Evolutionary conservation across 1,140 invertebrate species (phyloP).

Genomic region (Popillia japonica): DNA sequence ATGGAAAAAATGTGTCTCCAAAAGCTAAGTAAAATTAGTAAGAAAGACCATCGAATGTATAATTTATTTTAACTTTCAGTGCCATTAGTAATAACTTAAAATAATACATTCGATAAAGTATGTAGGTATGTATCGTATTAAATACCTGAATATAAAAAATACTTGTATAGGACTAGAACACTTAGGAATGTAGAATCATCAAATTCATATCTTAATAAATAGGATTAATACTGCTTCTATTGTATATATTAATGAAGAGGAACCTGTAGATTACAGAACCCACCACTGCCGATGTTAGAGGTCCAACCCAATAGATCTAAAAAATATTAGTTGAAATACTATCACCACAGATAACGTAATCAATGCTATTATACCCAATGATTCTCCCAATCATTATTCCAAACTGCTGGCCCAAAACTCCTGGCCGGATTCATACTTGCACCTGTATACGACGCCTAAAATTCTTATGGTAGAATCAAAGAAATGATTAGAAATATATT

Average conservation of each 20-base stretch:
- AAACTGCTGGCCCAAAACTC: constrained; percentile 77
- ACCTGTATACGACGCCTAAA: constrained; percentile 73
- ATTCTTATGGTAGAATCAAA: not conserved
- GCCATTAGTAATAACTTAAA: too few relatives aligned
- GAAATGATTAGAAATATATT: constrained; percentile 13
- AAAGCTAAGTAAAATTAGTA: too few relatives aligned
- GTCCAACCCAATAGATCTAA: constrained; percentile 77
- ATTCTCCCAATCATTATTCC: constrained; percentile 69
- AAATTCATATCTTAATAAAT: too few relatives aligned
- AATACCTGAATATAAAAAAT: too few relatives aligned
- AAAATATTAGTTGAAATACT: constrained; percentile 22
- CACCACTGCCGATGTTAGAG: constrained; percentile 65
- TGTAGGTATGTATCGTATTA: too few relatives aligned
- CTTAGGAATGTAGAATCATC: too few relatives aligned
- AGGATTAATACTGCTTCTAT: not conserved
- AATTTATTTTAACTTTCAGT: too few relatives aligned
- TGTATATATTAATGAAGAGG: constrained; percentile 27
- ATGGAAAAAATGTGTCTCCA: too few relatives aligned
- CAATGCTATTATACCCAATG: constrained; percentile 72
- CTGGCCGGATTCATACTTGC: constrained; percentile 84
- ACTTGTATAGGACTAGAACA: too few relatives aligned
- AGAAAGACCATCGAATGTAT: too few relatives aligned
- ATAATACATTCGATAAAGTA: too few relatives aligned
- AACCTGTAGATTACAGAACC: constrained; percentile 68
- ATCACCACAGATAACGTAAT: not conserved